Base-by-base conservation (phyloP, 2,113 vertebrate genomes). In the Sphyrna mokarran region DNA sequence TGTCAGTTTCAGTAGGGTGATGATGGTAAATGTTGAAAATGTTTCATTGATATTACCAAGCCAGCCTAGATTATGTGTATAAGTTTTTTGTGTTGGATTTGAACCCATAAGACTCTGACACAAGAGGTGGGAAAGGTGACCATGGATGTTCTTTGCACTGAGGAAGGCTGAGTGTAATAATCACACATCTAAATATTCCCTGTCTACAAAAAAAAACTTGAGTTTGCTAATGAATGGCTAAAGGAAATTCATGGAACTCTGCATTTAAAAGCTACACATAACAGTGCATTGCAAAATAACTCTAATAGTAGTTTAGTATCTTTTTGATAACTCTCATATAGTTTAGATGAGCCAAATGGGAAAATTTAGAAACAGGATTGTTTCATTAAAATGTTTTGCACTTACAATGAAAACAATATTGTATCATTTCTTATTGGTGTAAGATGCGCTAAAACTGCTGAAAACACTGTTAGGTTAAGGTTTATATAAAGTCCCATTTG, bases 371-470 rank as follows among this genome's bases (percentile, higher is more conserved):
- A 61, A 89, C 13, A 89, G 72, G 33, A 76, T 76, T 66, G 66
- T 66, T 91, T 69, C 23, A 94, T 69, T 68, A 5, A 94, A 94
- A 94, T 66, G n/a, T 94, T 40, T 66, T 86, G 83, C 43, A 86
- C 37, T 66, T 23, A 40, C 18, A 68, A 68, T 66, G 33, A 63
- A 93, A 91, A 90, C 58, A 68, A 68, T 68, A 23, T 40, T 40
- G 63, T 94, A 94, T 69, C 86, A 69, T 69, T 94, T 68, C 63
- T 11, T 68, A 69, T 93, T 68, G 61, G 68, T 37, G 37, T 40
- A 33, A n/a, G n/a, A 68, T 22, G 63, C 22, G 40, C n/a, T n/a
- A 94, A 23, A 94, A 66, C 61, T 40, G n/a, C n/a, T 94, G 66
- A 94, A 69, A 94, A 43, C 20, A n/a, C 66, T 23, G 66, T 94